Base-by-base conservation (phyloP, 2,888 invertebrate genomes). In the Sisyra nigra region DNA sequence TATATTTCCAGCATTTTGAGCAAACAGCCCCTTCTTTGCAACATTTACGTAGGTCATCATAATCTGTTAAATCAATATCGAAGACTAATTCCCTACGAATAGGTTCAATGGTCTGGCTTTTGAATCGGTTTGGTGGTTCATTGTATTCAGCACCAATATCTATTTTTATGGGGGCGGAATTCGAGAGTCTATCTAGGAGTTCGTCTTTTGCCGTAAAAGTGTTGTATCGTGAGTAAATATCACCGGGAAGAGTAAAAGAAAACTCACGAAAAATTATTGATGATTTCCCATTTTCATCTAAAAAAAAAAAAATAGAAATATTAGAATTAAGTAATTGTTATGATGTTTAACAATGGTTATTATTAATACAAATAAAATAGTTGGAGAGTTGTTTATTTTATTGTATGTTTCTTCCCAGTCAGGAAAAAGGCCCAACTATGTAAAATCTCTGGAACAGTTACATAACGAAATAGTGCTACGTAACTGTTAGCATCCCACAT, bases 61-160 rank as follows among this genome's bases (percentile, higher is more conserved):
- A 99, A 65, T 99, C 98, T 29, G 96, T 96, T 73, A 98, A 83
- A 72, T 99, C 98, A 54, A 99, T 97, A 74, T 99, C 98, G 66
- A 99, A 92, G 0, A 98, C 93, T 10, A 99, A 67, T 67, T 99
- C 98, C 57, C 89, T 83, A 54, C 69, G 66, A 3, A 64, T 52
- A 1, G 70, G 67, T 8, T 50, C 49, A 48, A 67, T 50, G 18
- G 62, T 57, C 48, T 59, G 63, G n/a, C 53, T 51, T 2, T 60
- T 60, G 46, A 62, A 58, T 19, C 63, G 57, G 9, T 13, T 63
- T 2, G 69, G 69, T 47, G 59, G 71, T 2, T 65, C 66, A 49
- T 71, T 73, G 57, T 85, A 92, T 9, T 94, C 79, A 18, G 93
- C 88, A 36, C 98, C 98, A 53, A 98, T 87, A 65, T 98, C 98